A percentile compares a stretch with the other conserved stretches of the same genome.
Conservation (phyloP, 2,113 vertebrate genomes). For the Patagioenas fasciata region DNA sequence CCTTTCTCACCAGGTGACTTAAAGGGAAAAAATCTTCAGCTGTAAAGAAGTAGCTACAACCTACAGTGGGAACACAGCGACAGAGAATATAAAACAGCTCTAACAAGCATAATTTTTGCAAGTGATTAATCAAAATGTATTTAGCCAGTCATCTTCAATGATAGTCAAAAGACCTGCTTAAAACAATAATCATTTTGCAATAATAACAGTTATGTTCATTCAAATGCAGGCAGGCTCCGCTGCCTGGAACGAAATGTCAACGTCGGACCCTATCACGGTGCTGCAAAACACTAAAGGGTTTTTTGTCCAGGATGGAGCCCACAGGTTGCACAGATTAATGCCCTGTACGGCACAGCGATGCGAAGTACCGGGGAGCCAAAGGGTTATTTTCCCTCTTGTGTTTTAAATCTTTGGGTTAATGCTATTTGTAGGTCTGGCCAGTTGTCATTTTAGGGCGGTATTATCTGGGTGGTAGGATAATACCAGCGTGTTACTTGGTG, state of each 20-base stretch:
- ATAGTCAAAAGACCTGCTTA: conserved; percentile 76
- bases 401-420: conserved; percentile 23
- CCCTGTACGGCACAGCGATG: background rate
- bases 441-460: conserved; percentile 35
- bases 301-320: conserved; percentile 18
- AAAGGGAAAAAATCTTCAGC: conserved; percentile 59
- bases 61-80: conserved; percentile 75
- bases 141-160: conserved; percentile 74
- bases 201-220: conserved; percentile 65
- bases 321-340: conserved; percentile 7
- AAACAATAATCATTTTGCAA: conserved; percentile 76
- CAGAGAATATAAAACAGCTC: conserved; percentile 81
- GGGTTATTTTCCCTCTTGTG: background rate
- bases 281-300: background rate
- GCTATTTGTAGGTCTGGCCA: conserved; percentile 33
- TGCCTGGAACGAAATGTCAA: background rate
- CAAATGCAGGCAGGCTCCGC: conserved; percentile 50
- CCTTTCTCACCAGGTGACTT: conserved; percentile 90
- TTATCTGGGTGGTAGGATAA: conserved; percentile 30
- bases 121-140: conserved; percentile 80
- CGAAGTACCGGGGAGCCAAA: background rate
- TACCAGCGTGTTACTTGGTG: background rate
- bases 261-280: background rate
- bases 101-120: conserved; percentile 77
- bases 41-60: conserved; percentile 69